Conservation (phyloP, 2,797 vertebrate species). For the Melopsittacus undulatus region DNA sequence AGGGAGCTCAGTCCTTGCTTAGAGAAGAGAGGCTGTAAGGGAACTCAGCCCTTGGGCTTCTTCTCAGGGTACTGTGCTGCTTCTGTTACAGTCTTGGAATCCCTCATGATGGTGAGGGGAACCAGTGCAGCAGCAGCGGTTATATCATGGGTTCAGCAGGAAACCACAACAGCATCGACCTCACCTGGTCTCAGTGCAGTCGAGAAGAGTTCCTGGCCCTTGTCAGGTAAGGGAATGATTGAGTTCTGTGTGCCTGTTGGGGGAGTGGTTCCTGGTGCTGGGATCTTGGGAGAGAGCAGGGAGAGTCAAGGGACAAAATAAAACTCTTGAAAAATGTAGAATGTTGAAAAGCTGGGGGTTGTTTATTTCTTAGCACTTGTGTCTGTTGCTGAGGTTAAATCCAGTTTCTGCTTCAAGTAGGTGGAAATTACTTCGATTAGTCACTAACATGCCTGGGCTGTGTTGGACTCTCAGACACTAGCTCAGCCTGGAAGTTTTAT, state of each 20-base stretch:
- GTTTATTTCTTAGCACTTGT: not conserved
- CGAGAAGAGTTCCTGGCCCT: slow-evolving; percentile 83
- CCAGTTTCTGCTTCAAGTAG: not conserved
- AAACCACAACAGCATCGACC: slow-evolving; percentile 83
- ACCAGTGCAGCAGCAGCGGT: slow-evolving; percentile 82
- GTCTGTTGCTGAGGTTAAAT: not conserved
- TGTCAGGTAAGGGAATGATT: slow-evolving; percentile 81
- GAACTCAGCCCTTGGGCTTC: not conserved
- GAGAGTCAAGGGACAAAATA: not conserved
- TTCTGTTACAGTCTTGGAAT: slow-evolving; percentile 86
- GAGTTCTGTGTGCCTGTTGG: not conserved
- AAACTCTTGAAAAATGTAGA: not conserved
- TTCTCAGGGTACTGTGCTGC: not conserved
- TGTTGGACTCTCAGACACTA: not conserved
- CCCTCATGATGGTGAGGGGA: slow-evolving; percentile 87
- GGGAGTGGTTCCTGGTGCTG: not conserved
- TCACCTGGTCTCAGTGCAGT: slow-evolving; percentile 91
- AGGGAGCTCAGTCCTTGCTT: slow-evolving; percentile 27
- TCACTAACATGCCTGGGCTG: not conserved
- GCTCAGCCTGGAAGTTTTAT: slow-evolving; percentile 28
- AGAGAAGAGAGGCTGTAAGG: not conserved
- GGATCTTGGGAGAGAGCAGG: not conserved
- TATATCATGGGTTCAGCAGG: slow-evolving; percentile 91
- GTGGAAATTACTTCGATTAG: slow-evolving; percentile 4
- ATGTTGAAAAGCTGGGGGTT: not conserved